Conservation (phyloP, 2,888 invertebrate species). For the Latrodectus hesperus region DNA sequence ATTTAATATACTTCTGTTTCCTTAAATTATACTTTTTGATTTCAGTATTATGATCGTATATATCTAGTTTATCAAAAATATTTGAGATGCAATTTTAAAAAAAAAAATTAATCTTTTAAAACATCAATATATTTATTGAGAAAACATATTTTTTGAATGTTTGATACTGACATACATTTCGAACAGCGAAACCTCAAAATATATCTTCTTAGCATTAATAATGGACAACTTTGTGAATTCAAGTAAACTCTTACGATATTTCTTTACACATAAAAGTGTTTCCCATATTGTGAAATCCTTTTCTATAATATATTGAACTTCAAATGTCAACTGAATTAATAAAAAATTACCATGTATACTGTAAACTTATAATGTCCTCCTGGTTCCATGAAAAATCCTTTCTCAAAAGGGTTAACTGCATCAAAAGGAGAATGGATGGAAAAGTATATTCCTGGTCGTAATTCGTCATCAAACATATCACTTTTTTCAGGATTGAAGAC, state of each 20-base stretch:
- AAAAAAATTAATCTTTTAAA: too few species aligned
- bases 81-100: too few species aligned
- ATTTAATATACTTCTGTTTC: too few species aligned
- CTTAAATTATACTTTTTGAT: too few species aligned
- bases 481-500: conserved; percentile 18
- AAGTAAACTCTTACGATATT: background rate
- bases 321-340: background rate
- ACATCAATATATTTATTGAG: too few species aligned
- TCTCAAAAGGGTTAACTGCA: conserved; percentile 34
- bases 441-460: conserved; percentile 5
- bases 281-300: background rate
- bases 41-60: too few species aligned
- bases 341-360: conserved; percentile 22
- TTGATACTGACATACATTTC: too few species aligned
- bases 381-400: conserved; percentile 27
- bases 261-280: background rate
- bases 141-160: too few species aligned
- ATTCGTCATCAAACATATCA: conserved; percentile 17
- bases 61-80: too few species aligned
- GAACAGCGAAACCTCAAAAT: too few species aligned
- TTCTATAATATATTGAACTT: background rate
- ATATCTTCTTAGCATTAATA: too few species aligned
- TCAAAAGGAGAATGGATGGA: conserved; percentile 34
- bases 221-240: too few species aligned
- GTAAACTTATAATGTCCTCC: conserved; percentile 10